Evolutionary conservation across 2,888 invertebrate species (phyloP).

Genomic region (Stenoptilia bipunctidactyla): DNA sequence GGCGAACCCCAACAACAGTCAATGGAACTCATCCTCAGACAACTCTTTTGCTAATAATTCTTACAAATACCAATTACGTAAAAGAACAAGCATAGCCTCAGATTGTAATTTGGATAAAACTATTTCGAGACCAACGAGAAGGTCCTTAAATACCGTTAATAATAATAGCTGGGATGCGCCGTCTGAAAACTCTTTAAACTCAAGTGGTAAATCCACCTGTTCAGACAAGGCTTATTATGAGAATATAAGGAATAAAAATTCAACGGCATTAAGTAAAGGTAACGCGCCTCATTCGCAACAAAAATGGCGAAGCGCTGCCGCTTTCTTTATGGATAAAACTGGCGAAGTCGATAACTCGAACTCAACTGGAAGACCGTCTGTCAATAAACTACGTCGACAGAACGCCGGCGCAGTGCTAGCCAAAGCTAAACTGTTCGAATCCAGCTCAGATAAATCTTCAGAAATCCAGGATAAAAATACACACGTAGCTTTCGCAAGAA

Average conservation of each 20-base stretch:
- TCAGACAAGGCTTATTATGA: slow-evolving; percentile 32
- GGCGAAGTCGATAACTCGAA: slow-evolving; percentile 51
- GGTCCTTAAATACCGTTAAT: slow-evolving; percentile 38
- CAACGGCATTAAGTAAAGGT: slow-evolving; percentile 25
- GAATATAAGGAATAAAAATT: slow-evolving; percentile 27
- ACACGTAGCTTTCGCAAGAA: slow-evolving; percentile 50
- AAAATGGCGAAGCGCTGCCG: slow-evolving; percentile 69
- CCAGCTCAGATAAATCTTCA: slow-evolving; percentile 60
- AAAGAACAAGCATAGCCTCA: slow-evolving; percentile 41
- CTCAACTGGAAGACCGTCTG: slow-evolving; percentile 76
- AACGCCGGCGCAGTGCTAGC: slow-evolving; percentile 87
- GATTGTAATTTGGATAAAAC: slow-evolving; percentile 43
- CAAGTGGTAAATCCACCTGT: slow-evolving; percentile 31
- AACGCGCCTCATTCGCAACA: slow-evolving; percentile 37
- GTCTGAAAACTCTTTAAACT: slow-evolving; percentile 40
- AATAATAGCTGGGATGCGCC: slow-evolving; percentile 37
- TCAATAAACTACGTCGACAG: slow-evolving; percentile 78
- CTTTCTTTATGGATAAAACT: slow-evolving; percentile 65
- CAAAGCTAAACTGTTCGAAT: slow-evolving; percentile 82
- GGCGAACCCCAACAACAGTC: slow-evolving; percentile 21
- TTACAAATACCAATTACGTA: slow-evolving; percentile 41
- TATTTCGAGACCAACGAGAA: slow-evolving; percentile 39
- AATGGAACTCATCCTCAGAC: slow-evolving; percentile 44
- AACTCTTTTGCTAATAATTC: slow-evolving; percentile 37
- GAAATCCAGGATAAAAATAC: slow-evolving; percentile 39